Evolutionary conservation across 2,113 vertebrate species (phyloP).

Genomic region (Apteryx mantelli): DNA sequence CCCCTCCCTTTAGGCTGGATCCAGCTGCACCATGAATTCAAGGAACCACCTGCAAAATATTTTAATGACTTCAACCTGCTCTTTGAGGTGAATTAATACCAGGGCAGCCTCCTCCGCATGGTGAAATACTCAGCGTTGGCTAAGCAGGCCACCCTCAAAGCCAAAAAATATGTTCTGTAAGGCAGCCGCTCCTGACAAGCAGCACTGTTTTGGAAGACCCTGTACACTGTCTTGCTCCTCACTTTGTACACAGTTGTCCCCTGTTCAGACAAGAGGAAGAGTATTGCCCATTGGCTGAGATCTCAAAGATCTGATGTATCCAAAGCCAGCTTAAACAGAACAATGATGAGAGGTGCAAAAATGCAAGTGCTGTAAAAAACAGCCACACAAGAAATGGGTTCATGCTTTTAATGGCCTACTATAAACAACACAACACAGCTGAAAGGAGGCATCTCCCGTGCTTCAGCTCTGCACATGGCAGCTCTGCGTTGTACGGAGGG

Average conservation of each 20-base stretch:
- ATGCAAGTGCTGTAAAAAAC: neutral
- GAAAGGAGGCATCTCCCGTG: neutral
- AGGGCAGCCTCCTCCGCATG: neutral
- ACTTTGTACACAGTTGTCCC: neutral
- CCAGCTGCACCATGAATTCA: conserved; percentile 66
- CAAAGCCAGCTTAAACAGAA: neutral
- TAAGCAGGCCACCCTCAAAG: conserved; percentile 54
- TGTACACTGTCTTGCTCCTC: neutral
- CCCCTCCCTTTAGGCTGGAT: neutral
- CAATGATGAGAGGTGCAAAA: neutral
- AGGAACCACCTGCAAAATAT: conserved; percentile 70
- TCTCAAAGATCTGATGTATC: neutral
- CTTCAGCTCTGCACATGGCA: neutral
- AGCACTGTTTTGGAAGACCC: neutral
- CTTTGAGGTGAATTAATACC: conserved; percentile 68
- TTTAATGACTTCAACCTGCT: conserved; percentile 64
- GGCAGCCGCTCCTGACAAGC: neutral
- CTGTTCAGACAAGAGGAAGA: neutral
- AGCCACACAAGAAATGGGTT: fast-evolving
- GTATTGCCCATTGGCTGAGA: neutral
- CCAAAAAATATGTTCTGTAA: neutral
- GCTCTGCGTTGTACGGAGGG: neutral
- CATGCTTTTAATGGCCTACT: neutral
- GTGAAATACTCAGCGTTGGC: conserved; percentile 35
- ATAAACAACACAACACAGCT: neutral